Percentiles rank a stretch among this genome's conserved stretches.
These are phyloP conservation scores for Parazoanthus swiftii DNA, from an alignment of 92 coral and sea anemone species.

Conservation along the genomic window DNA sequence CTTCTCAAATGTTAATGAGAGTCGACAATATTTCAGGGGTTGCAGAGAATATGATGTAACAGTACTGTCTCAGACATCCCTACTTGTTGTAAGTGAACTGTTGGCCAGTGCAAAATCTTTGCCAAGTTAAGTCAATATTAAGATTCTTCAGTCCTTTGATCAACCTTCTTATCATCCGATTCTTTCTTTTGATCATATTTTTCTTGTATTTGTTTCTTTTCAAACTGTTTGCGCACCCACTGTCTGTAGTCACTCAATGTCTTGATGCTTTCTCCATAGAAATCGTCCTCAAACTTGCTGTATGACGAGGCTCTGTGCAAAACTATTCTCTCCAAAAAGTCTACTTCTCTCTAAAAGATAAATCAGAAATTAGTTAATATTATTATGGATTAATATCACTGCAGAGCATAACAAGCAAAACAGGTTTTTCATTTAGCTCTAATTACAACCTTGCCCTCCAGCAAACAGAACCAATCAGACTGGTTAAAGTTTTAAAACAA, in stretches of 20 bases:
- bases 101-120: neutral
- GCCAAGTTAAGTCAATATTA: neutral
- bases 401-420: too few relatives aligned
- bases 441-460: too few relatives aligned
- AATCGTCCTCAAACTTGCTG: slow-evolving; percentile 99
- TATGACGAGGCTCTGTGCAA: slow-evolving; percentile 84
- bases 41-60: neutral
- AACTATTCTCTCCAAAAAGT: slow-evolving; percentile 84
- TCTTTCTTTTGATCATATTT: slow-evolving; percentile 77
- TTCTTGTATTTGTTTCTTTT: slow-evolving; percentile 79
- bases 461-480: too few relatives aligned
- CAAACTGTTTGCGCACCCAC: slow-evolving; percentile 95
- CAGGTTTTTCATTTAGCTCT: neutral
- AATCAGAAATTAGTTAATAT: too few relatives aligned
- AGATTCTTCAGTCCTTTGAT: slow-evolving; percentile 53
- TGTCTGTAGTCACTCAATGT: slow-evolving; percentile 95
- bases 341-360: slow-evolving; percentile 82
- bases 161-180: slow-evolving; percentile 38
- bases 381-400: too few relatives aligned
- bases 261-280: slow-evolving; percentile 97
- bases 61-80: neutral
- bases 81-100: neutral
- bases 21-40: neutral
- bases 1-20: neutral
- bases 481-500: neutral